Base-by-base conservation (phyloP, 2,113 vertebrate genomes). In the Tautogolabrus adspersus region DNA sequence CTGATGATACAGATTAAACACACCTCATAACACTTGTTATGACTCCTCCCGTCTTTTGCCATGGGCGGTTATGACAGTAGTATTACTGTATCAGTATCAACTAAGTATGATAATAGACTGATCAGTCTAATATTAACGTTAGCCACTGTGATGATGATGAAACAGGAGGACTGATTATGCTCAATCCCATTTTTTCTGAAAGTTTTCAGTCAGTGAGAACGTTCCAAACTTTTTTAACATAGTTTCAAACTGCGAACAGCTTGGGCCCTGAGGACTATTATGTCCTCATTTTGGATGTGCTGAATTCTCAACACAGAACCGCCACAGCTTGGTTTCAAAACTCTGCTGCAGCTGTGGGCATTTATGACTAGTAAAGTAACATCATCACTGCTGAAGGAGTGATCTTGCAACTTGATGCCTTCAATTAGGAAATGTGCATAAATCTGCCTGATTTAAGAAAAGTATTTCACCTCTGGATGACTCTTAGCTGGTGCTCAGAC, bases 341-440 rank as follows among this genome's bases (percentile, higher is more conserved):
- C 11, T 58, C 37, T 55, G 42, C 67, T 58, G 38, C 51, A 63
- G 55, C 16, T 21, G 21, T 52, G 40, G 19, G 15, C 65, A 49
- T 57, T 63, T 67, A 73, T 16, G 18, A 71, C 5, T 38, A 44
- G 44, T 46, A 68, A 67, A 26, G 63, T 44, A 56, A n/a, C 34
- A 34, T 30, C 46, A 6, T 49, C n/a, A 78, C 40, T 58, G 21
- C 42, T 19, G n/a, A 10, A 55, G 6, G 2, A 6, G 19, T 55
- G 58, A 68, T 37, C 58, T 34, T 63, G 21, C 2, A 5, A 49
- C 38, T 40, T 46, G 18, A 42, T 34, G 13, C 16, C 40, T 54
- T 37, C 30, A 68, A 52, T 68, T 44, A 69, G 40, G 40, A 19
- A 13, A 18, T 40, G 13, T 10, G 1, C 5, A 66, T 23, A 40